These are phyloP conservation scores for Dermolepida albohirtum DNA, from an alignment of 2,888 invertebrate species.

Conservation along the genomic window DNA sequence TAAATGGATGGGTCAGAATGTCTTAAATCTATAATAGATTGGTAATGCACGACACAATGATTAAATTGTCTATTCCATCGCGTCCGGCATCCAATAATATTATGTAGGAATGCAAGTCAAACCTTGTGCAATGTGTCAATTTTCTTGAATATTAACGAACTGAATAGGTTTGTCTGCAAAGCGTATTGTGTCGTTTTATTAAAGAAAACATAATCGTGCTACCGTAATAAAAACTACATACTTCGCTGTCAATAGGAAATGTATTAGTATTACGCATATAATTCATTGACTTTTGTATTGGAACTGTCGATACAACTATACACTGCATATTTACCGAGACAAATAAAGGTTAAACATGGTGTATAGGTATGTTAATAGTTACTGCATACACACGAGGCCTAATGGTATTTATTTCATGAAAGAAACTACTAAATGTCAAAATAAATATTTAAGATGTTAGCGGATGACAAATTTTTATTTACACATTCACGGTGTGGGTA, in stretches of 20 bases:
- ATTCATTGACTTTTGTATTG: neutral
- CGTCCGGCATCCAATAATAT: slow-evolving; percentile 16
- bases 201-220: slow-evolving; percentile 7
- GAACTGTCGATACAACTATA: neutral
- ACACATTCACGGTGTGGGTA: too few species aligned
- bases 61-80: slow-evolving; percentile 1
- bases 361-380: neutral
- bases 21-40: neutral
- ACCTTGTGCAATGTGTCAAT: slow-evolving; percentile 17
- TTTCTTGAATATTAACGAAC: slow-evolving; percentile 27
- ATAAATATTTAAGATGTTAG: slow-evolving; percentile 12
- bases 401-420: slow-evolving; percentile 21
- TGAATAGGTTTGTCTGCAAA: slow-evolving; percentile 1
- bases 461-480: slow-evolving; percentile 9
- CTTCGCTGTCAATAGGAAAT: slow-evolving; percentile 1
- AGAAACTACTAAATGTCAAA: slow-evolving; percentile 23
- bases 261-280: neutral
- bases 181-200: slow-evolving; percentile 20
- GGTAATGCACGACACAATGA: slow-evolving; percentile 3
- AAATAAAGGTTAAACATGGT: slow-evolving; percentile 22
- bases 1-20: slow-evolving; percentile 5
- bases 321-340: slow-evolving; percentile 2
- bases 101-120: slow-evolving; percentile 10
- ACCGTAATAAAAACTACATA: slow-evolving; percentile 16
- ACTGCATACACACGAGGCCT: neutral